Evolutionary conservation across 1,140 invertebrate genomes (phyloP).

Genomic region (Penaeus japonicus): DNA sequence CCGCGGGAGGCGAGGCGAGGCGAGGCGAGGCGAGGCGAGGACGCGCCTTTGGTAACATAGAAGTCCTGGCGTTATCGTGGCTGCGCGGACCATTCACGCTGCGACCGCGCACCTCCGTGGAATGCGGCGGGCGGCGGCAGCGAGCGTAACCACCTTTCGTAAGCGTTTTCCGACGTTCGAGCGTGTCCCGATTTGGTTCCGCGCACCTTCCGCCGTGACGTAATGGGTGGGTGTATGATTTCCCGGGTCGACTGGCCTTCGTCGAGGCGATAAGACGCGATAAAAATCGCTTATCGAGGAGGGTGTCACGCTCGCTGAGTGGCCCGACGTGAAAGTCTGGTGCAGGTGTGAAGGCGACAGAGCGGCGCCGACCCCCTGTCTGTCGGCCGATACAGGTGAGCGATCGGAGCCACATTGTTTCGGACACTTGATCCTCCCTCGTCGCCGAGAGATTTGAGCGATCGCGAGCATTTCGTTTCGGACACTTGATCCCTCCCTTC

Average conservation of each 20-base stretch:
- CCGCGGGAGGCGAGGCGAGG: too few species aligned
- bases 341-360: conserved; percentile 52
- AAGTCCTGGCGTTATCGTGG: too few species aligned
- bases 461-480: too few species aligned
- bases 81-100: too few species aligned
- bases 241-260: not conserved
- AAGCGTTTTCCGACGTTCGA: not conserved
- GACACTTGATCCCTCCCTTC: too few species aligned
- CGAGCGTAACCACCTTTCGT: not conserved
- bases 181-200: not conserved
- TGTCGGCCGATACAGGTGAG: conserved; percentile 39
- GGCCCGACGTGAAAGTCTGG: conserved; percentile 39
- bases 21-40: too few species aligned
- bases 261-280: not conserved
- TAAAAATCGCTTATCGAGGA: not conserved
- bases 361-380: conserved; percentile 50
- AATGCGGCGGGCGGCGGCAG: not conserved
- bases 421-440: not conserved
- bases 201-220: not conserved
- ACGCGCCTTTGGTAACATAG: too few species aligned
- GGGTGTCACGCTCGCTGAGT: conserved; percentile 9
- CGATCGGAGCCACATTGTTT: conserved; percentile 1
- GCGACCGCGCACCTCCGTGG: not conserved
- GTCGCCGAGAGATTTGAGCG: too few species aligned
- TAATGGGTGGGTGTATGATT: not conserved